Evolutionary conservation across 2,888 invertebrate species (phyloP).

Genomic region (Apodemia zela): DNA sequence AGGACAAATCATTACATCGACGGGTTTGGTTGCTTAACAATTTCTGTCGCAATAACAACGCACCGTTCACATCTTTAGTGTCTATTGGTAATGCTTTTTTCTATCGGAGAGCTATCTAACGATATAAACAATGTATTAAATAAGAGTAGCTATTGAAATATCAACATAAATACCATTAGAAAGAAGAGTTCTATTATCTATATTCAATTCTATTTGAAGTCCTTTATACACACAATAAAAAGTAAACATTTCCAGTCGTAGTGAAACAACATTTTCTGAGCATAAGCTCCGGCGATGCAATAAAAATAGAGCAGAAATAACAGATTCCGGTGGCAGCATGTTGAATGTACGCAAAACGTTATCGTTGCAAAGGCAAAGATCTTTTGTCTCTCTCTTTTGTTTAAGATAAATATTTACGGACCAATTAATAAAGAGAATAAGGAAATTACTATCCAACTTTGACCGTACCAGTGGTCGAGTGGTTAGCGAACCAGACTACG

Average conservation of each 20-base stretch:
- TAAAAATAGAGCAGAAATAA: slow-evolving; percentile 19
- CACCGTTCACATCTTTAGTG: too few relatives aligned
- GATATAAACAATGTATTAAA: too few relatives aligned
- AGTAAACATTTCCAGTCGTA: slow-evolving; percentile 6
- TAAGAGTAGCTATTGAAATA: not conserved
- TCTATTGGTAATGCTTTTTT: too few relatives aligned
- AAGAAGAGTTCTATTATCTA: not conserved
- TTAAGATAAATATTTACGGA: not conserved
- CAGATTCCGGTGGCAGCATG: not conserved
- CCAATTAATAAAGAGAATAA: not conserved
- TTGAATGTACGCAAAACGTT: not conserved
- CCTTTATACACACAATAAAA: slow-evolving; percentile 3
- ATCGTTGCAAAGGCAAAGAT: not conserved
- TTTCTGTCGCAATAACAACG: too few relatives aligned
- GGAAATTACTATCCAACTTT: too few relatives aligned
- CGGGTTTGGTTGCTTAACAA: too few relatives aligned
- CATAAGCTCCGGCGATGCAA: slow-evolving; percentile 18
- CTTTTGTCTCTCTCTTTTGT: too few relatives aligned
- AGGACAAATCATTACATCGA: too few relatives aligned
- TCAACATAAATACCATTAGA: not conserved
- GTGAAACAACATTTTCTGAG: slow-evolving; percentile 5
- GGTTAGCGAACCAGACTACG: too few relatives aligned
- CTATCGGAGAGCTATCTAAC: too few relatives aligned
- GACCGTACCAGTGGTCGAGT: too few relatives aligned
- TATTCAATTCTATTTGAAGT: not conserved